A percentile compares a stretch with the other conserved stretches of the same genome.
Evolutionary conservation across 2,113 vertebrate species (phyloP).

Genomic region (Butorides virescens): DNA sequence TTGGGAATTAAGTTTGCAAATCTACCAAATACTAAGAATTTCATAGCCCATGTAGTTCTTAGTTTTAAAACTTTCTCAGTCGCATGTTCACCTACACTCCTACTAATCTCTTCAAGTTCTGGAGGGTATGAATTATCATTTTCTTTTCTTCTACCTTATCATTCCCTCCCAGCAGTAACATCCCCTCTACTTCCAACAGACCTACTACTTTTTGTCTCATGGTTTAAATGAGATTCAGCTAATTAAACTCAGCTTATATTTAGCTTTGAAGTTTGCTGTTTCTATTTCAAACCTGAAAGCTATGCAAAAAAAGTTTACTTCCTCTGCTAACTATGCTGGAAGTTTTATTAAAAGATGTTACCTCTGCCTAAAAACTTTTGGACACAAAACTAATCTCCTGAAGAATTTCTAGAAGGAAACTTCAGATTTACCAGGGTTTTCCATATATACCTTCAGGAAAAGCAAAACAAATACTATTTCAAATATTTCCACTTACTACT

Average conservation of each 20-base stretch:
- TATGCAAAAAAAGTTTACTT: not conserved
- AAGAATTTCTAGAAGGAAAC: not conserved
- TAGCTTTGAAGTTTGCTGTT: not conserved
- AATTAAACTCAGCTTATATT: not conserved
- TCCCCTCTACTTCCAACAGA: not conserved
- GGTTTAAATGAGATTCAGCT: not conserved
- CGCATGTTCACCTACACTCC: not conserved
- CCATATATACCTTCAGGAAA: not conserved
- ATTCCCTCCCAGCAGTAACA: not conserved
- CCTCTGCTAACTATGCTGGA: not conserved
- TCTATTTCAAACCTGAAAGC: not conserved
- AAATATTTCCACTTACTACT: not conserved
- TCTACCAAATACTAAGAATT: not conserved
- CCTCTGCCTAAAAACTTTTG: not conserved
- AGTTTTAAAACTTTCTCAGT: not conserved
- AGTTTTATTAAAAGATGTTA: not conserved
- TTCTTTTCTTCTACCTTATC: not conserved
- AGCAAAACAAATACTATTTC: not conserved
- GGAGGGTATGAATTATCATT: not conserved
- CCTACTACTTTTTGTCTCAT: not conserved
- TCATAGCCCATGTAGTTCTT: not conserved
- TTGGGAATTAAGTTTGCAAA: not conserved
- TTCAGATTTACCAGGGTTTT: not conserved
- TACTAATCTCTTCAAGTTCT: not conserved
- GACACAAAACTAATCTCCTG: not conserved